Base-by-base conservation (phyloP, 2,113 vertebrate genomes). In the Zosterops japonicus region DNA sequence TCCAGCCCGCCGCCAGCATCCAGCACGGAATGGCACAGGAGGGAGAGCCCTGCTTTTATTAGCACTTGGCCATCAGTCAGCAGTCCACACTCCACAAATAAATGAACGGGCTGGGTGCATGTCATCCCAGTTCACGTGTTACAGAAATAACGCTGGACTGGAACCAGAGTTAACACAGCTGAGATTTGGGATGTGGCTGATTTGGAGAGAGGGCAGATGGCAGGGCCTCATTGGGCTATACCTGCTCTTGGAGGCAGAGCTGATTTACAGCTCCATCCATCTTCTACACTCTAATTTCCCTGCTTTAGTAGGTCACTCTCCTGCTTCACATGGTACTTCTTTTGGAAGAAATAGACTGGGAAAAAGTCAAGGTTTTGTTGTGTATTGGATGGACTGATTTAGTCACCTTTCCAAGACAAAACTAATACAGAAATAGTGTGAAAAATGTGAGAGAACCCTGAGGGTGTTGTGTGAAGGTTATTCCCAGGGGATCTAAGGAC, bases 111-210 rank as follows among this genome's bases (percentile, higher is more conserved):
- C 68, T 63, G 89, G 41, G 49, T 91, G 77, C 50, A 2, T 89
- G 82, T 85, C 88, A 93, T 85, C 76, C 70, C 67, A 68, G 88
- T 70, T 91, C 52, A 81, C 14, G 11, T 93, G 83, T 85, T 71
- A 84, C 81, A 47, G 92, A 95, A 96, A 96, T 95, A 94, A 91
- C 46, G 8, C 63, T 92, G 94, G 76, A 87, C 67, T 64, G 89
- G 80, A 94, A 95, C 87, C 92, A 92, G 63, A 78, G 84, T 77
- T 89, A 86, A 88, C 90, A 87, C 39, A 63, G 36, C 71, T 42
- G 78, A 90, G 79, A 39, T 84, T 76, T 68, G 72, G 68, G 82
- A 69, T 28, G 69, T 59, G 63, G 52, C 55, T 91, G 69, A 36
- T 67, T n/a, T 61, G 4, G 8, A 67, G 80, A n/a, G 46, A 72